Evolutionary conservation across 2,113 vertebrate genomes (phyloP).

Genomic region (Opisthocomus hoazin): DNA sequence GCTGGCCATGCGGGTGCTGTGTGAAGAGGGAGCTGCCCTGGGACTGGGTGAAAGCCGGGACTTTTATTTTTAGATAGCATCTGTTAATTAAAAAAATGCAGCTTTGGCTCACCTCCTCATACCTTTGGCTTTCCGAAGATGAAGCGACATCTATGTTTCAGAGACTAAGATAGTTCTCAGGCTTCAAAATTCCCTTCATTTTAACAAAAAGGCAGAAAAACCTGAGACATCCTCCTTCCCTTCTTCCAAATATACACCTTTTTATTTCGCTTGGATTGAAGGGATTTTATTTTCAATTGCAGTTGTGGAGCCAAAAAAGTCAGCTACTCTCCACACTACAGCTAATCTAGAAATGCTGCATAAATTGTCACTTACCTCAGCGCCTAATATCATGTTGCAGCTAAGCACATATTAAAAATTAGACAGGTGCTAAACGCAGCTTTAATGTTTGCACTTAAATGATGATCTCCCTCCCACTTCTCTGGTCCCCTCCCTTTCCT

Average conservation of each 20-base stretch:
- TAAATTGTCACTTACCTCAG: conserved; percentile 35
- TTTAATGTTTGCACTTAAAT: conserved; percentile 10
- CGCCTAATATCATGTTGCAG: not conserved
- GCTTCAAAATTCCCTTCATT: not conserved
- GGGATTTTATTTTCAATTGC: not conserved
- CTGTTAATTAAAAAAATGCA: not conserved
- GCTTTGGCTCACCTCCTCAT: not conserved
- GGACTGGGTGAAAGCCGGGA: not conserved
- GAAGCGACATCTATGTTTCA: not conserved
- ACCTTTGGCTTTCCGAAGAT: not conserved
- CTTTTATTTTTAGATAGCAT: not conserved
- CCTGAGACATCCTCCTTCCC: not conserved
- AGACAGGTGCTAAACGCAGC: conserved; percentile 53
- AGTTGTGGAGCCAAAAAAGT: not conserved
- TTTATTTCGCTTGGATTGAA: not conserved
- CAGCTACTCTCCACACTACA: not conserved
- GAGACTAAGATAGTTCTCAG: not conserved
- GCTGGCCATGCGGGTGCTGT: not conserved
- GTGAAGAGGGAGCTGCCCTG: not conserved
- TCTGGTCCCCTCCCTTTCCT: not conserved
- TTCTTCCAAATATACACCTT: not conserved
- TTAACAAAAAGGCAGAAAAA: not conserved
- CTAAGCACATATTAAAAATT: conserved; percentile 15
- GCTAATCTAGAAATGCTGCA: conserved; percentile 19
- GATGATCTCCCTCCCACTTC: not conserved